Percentiles rank a stretch among this genome's conserved stretches.
Conservation (phyloP, 92 coral and sea anemone genomes). For the Metridium senile region DNA sequence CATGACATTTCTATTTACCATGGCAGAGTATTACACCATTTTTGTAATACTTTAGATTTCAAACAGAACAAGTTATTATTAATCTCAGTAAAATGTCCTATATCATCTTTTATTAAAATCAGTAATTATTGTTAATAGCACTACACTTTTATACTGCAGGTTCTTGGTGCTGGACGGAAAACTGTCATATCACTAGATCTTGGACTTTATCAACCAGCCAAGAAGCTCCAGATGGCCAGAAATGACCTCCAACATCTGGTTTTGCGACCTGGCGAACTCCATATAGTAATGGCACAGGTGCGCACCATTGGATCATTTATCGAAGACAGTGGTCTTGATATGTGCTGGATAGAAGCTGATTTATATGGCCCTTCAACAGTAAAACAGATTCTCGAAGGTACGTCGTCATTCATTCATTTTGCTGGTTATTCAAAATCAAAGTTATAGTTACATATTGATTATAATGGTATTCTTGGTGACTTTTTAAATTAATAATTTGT, state of each 20-base stretch:
- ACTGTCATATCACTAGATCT: conserved; percentile 57
- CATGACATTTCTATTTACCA: too few relatives aligned
- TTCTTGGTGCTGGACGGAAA: conserved; percentile 15
- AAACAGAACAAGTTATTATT: too few relatives aligned
- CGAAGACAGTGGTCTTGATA: conserved; percentile 36
- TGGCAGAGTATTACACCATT: too few relatives aligned
- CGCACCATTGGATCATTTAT: conserved; percentile 33
- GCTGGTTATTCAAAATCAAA: neutral
- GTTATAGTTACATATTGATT: neutral
- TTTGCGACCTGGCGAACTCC: conserved; percentile 51
- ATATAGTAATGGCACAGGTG: conserved; percentile 32
- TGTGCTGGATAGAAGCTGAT: conserved; percentile 62
- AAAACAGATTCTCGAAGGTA: conserved; percentile 57
- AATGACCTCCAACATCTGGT: conserved; percentile 38
- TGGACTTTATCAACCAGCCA: conserved; percentile 58
- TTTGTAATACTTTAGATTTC: too few relatives aligned
- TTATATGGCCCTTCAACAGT: conserved; percentile 58
- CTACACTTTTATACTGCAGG: too few relatives aligned
- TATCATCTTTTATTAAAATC: too few relatives aligned
- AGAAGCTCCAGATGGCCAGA: conserved; percentile 54
- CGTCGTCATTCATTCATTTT: neutral
- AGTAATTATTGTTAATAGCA: too few relatives aligned
- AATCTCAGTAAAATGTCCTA: too few relatives aligned
- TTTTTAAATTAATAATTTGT: neutral
- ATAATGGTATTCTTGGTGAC: too few relatives aligned